phyloP scores from a whole-genome alignment of 1,140 invertebrate species.

The Leptinotarsa lineolata region DNA sequence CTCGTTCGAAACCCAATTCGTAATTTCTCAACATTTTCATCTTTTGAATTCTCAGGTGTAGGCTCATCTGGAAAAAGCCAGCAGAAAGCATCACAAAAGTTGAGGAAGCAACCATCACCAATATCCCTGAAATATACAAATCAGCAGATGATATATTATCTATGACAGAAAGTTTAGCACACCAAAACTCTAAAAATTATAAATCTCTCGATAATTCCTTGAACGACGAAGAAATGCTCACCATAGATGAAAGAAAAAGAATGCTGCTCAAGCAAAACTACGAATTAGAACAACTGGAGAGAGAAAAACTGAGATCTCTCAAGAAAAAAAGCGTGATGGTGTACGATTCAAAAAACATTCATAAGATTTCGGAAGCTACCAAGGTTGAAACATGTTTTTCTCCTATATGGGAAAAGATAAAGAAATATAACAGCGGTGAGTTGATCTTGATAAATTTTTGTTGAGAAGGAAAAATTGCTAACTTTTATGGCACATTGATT shows the following conservation, averaged over 20 bases:
- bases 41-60: background rate
- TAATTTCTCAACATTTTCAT: too few relatives aligned
- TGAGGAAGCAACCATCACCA: background rate
- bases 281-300: slow-evolving; percentile 22
- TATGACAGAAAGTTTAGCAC: slow-evolving; percentile 15
- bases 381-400: slow-evolving; percentile 9
- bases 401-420: slow-evolving; percentile 28
- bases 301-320: background rate
- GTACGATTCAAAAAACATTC: background rate
- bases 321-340: slow-evolving; percentile 9
- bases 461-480: background rate
- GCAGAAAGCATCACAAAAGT: background rate
- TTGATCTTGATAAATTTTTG: background rate
- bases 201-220: slow-evolving; percentile 32
- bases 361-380: background rate
- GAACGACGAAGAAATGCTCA: slow-evolving; percentile 25
- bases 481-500: background rate
- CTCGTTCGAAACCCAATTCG: too few relatives aligned
- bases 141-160: slow-evolving; percentile 34
- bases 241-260: slow-evolving; percentile 36
- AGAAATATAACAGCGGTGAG: slow-evolving; percentile 28
- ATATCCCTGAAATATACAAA: slow-evolving; percentile 16
- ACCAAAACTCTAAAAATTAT: slow-evolving; percentile 21
- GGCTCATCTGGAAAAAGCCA: slow-evolving; percentile 24
- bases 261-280: slow-evolving; percentile 32